phyloP scores from a whole-genome alignment of 2,797 vertebrate species.

The Acropternis orthonyx region DNA sequence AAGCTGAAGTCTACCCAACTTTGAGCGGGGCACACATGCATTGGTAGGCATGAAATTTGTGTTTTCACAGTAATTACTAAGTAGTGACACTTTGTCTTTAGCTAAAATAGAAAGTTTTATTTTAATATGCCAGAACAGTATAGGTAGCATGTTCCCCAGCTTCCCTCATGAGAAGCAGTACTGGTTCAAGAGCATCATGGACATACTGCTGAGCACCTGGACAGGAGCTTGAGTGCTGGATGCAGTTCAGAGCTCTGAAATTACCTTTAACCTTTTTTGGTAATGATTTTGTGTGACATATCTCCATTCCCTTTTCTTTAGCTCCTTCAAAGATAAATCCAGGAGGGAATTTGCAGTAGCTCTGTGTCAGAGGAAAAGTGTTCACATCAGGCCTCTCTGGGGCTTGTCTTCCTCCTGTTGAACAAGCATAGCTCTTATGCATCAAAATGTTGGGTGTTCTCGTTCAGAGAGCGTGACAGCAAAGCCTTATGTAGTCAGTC shows the following conservation, averaged over 20 bases:
- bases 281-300: not conserved
- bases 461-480: not conserved
- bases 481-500: not conserved
- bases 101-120: not conserved
- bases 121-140: not conserved
- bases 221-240: not conserved
- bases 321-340: not conserved
- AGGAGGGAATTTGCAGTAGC: not conserved
- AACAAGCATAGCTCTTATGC: not conserved
- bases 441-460: not conserved
- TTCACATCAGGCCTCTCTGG: not conserved
- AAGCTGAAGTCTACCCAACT: not conserved
- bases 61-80: not conserved
- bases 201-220: not conserved
- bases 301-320: not conserved
- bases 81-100: not conserved
- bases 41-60: not conserved
- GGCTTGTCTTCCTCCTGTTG: not conserved
- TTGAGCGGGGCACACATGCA: not conserved
- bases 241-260: not conserved
- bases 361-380: not conserved
- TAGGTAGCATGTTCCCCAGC: not conserved
- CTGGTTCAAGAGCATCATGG: not conserved
- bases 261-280: not conserved
- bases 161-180: not conserved